These are phyloP conservation scores for Vireo griseus DNA, from an alignment of 2,797 vertebrate species.

Conservation along the genomic window DNA sequence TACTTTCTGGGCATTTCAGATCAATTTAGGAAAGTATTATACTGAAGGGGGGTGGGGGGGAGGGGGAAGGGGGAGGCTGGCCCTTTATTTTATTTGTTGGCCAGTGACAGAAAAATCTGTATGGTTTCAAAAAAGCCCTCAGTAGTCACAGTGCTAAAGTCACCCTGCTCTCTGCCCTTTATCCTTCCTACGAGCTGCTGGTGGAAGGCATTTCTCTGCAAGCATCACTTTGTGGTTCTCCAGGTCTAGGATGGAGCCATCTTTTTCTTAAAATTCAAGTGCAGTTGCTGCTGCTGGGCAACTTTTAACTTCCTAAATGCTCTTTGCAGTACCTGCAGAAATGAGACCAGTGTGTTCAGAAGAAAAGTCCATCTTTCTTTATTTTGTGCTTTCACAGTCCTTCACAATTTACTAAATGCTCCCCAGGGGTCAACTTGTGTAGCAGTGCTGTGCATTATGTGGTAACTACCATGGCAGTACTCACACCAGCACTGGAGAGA, in stretches of 20 bases:
- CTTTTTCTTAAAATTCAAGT: not conserved
- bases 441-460: not conserved
- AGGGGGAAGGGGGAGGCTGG: not conserved
- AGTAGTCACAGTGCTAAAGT: not conserved
- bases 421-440: not conserved
- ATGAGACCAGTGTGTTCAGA: not conserved
- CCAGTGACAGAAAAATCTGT: not conserved
- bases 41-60: too few species aligned
- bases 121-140: not conserved
- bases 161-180: not conserved
- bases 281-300: not conserved
- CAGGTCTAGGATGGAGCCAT: not conserved
- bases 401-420: conserved; percentile 29
- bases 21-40: not conserved
- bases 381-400: not conserved
- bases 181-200: not conserved
- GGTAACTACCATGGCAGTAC: not conserved
- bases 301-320: not conserved
- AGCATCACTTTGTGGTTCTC: not conserved
- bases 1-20: not conserved
- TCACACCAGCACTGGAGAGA: not conserved
- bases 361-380: not conserved
- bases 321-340: not conserved
- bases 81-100: not conserved
- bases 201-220: not conserved